Base-by-base conservation (phyloP, 2,797 vertebrate species). In the Epinephelus coioides region DNA sequence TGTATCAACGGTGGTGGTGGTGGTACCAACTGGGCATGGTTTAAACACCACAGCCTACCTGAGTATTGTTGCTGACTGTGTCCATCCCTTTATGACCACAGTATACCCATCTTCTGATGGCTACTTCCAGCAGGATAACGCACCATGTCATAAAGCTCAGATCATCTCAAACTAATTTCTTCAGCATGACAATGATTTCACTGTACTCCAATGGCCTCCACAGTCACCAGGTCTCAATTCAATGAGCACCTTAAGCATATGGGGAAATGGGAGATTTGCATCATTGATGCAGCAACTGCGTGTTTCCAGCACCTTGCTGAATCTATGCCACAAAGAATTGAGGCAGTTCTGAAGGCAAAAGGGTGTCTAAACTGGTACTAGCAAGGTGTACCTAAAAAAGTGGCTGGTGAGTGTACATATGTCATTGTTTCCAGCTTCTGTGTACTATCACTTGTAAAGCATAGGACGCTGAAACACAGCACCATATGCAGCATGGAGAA, bases 41-140 rank as follows among this genome's bases (percentile, higher is more conserved):
- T 43, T 10, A 10, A 43, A 43, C 40, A 12, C 40, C 40, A 43
- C 40, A 43, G 40, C 40, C 40, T 43, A 43, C 40, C 40, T 43
- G 40, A 43, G 40, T 12, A 43, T 43, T 43, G 40, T 43, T 43
- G 40, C 40, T 11, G 40, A 43, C 40, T 2, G 9, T 43, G 40
- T 43, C 40, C 40, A 11, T 43, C 40, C 40, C 11, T 43, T 43
- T 43, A 43, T 43, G 40, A 43, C 40, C 40, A 43, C 11, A 43
- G 40, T 43, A 2, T 43, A 43, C 53, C 59, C 76, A 84, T 72
- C 78, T 76, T 90, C 84, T 91, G 80, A 90, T 88, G 82, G 76
- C 77, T 88, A 83, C 86, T 86, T 83, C 69, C 82, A 89, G 80
- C 73, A 88, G 54, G 57, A 81, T 76, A 76, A 79, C 0, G 15